Evolutionary conservation across 2,888 invertebrate species (phyloP).

Genomic region (Strigamia maritima): DNA sequence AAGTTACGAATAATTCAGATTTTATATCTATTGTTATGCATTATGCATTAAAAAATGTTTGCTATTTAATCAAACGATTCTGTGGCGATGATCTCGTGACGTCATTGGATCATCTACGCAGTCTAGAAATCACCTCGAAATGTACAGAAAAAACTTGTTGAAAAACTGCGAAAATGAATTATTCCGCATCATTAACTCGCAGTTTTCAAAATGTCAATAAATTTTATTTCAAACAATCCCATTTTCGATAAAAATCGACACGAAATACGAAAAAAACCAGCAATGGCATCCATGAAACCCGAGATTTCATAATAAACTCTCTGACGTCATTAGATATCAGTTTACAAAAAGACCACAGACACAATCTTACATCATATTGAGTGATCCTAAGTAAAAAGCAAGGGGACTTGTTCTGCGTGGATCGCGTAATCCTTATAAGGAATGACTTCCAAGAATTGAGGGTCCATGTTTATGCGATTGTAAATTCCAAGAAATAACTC

Average conservation of each 20-base stretch:
- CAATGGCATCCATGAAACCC: too few species aligned
- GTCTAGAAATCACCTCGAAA: not conserved
- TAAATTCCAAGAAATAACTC: not conserved
- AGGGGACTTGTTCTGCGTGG: not conserved
- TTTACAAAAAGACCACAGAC: not conserved
- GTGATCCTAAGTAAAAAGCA: not conserved
- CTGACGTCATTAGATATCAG: not conserved
- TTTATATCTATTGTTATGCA: not conserved
- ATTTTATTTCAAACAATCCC: not conserved
- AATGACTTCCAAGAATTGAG: not conserved
- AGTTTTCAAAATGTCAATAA: not conserved
- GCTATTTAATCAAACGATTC: not conserved
- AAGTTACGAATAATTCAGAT: not conserved
- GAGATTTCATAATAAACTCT: too few species aligned
- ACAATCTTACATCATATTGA: not conserved
- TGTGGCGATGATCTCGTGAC: not conserved
- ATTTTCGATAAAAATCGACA: not conserved
- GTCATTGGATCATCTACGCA: not conserved
- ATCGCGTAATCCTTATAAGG: not conserved
- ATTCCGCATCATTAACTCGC: not conserved
- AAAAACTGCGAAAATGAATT: not conserved
- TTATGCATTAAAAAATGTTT: not conserved
- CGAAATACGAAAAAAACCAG: too few species aligned
- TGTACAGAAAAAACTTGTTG: not conserved
- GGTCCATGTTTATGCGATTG: conserved; percentile 11